Evolutionary conservation across 2,797 vertebrate species (phyloP).

Genomic region (Onychomys arenicola): DNA sequence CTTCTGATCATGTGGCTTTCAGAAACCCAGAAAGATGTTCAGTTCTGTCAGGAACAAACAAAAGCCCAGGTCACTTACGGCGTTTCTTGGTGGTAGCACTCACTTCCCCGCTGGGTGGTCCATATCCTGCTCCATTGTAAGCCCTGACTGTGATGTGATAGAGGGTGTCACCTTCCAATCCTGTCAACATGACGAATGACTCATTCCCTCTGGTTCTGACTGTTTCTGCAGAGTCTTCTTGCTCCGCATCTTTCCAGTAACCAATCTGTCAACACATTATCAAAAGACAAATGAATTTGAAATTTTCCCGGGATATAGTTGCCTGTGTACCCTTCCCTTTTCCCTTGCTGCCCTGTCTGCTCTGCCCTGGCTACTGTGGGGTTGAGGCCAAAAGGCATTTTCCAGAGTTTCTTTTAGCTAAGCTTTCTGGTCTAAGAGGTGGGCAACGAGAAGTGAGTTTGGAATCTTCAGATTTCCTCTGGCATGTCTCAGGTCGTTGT

Average conservation of each 20-base stretch:
- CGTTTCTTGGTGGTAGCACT: slow-evolving; percentile 93
- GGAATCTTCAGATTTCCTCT: not conserved
- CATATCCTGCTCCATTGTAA: slow-evolving; percentile 96
- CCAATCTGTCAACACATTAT: slow-evolving; percentile 90
- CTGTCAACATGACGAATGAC: slow-evolving; percentile 92
- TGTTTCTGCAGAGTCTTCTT: slow-evolving; percentile 93
- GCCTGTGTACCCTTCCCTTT: not conserved
- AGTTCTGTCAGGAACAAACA: slow-evolving; percentile 57
- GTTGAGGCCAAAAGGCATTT: not conserved
- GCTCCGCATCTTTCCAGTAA: slow-evolving; percentile 95
- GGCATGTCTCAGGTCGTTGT: not conserved
- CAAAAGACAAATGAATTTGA: slow-evolving; percentile 77
- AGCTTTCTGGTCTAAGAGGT: not conserved
- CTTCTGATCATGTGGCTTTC: not conserved
- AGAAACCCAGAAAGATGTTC: slow-evolving; percentile 25
- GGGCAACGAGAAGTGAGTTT: not conserved
- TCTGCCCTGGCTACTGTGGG: not conserved
- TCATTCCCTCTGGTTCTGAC: slow-evolving; percentile 94
- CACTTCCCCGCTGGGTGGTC: slow-evolving; percentile 91
- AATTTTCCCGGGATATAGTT: slow-evolving; percentile 31
- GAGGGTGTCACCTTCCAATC: slow-evolving; percentile 94
- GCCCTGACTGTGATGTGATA: slow-evolving; percentile 95
- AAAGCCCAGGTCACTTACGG: slow-evolving; percentile 90
- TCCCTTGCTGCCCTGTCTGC: rapidly evolving
- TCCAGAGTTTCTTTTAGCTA: not conserved